Evolutionary conservation across 2,113 vertebrate species (phyloP), one percentile per base, ranked within the genome.

Genomic region (Daboia siamensis): DNA sequence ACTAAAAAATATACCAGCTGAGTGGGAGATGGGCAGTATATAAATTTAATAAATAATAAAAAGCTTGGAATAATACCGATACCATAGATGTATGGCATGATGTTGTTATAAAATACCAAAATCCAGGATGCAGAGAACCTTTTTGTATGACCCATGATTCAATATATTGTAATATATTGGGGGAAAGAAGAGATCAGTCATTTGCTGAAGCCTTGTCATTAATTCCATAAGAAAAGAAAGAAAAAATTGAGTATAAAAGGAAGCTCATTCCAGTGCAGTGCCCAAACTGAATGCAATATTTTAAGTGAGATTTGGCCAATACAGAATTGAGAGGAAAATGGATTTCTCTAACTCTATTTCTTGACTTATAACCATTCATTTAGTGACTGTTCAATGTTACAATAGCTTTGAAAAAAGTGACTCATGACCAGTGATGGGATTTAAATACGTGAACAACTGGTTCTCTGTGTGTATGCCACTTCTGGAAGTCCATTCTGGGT

Each of bases 21-120:
- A 0, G 91, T 87, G 94, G 87, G 94, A 95, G 64, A 69, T 33
- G 64, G 13, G 64, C 29, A 6, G 12, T 6, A 33, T 69, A 69
- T 69, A 69, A 69, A 69, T 69, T n/a, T 69, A 54, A 54, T 54
- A 57, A 69, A 69, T 33, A 69, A 69, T 69, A 11, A 24, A 55
- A 0, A 80, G 69, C 12, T 0, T 29, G 0, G 3, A 89, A 61
- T 9, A 55, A 13, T 54, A 69, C 90, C 93, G 86, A 93, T 3
- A 48, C 56, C 5, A 29, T 59, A 0, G 1, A 89, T 48, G 48
- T 57, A 56, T 20, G 74, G 74, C 23, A 61, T 52, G 55, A 64
- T 59, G 39, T 39, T 86, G 23, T 48, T 52, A 4, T 11, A 23
- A 20, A 23, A 48, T 15, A 61, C 46, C 55, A 92, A 59, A 84